These are phyloP conservation scores for Pantherophis alleghaniensis DNA, from an alignment of 2,797 vertebrate genomes.

Conservation along the genomic window DNA sequence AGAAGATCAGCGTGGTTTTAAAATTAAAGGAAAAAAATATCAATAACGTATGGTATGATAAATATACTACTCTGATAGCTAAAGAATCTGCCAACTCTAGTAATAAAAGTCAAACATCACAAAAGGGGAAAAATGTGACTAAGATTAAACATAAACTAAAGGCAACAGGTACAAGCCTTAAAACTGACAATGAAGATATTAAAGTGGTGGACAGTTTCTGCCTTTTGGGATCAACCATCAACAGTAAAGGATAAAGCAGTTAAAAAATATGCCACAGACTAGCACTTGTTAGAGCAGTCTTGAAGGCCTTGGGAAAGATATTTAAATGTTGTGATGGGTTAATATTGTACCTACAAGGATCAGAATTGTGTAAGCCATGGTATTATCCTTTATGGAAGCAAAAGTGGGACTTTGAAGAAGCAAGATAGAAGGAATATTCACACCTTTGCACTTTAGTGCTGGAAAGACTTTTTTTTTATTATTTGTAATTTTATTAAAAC, in stretches of 20 bases:
- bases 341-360: not conserved
- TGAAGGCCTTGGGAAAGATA: not conserved
- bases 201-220: not conserved
- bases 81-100: not conserved
- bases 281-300: not conserved
- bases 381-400: not conserved
- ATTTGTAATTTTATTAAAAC: no score
- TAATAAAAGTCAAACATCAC: not conserved
- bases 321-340: not conserved
- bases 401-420: not conserved
- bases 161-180: not conserved
- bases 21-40: not conserved
- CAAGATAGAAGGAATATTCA: not conserved
- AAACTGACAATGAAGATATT: not conserved
- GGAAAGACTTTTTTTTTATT: not conserved
- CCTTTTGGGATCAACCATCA: not conserved
- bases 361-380: not conserved
- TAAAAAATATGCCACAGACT: not conserved
- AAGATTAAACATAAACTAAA: not conserved
- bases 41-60: not conserved
- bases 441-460: not conserved
- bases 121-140: not conserved
- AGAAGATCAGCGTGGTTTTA: not conserved
- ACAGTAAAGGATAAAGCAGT: not conserved
- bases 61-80: not conserved